Evolutionary conservation across 2,797 vertebrate genomes (phyloP).

Genomic region (Thamnophis elegans): DNA sequence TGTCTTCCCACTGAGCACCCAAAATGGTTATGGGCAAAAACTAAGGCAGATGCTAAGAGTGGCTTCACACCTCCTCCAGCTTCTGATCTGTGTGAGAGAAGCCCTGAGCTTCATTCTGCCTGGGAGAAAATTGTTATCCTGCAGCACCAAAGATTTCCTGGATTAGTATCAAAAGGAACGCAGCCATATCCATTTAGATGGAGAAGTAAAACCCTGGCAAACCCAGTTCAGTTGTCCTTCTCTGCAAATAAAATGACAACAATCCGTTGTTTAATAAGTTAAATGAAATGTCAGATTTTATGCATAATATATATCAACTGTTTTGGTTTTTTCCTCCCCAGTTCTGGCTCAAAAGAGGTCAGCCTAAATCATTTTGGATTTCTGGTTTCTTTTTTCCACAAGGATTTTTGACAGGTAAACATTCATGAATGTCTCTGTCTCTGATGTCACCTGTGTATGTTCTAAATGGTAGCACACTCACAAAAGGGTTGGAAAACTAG

Average conservation of each 20-base stretch:
- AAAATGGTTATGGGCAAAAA: background rate
- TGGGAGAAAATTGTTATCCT: background rate
- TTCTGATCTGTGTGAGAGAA: background rate
- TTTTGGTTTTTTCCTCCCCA: constrained; percentile 35
- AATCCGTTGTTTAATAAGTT: background rate
- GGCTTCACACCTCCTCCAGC: background rate
- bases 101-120: background rate
- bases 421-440: background rate
- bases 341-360: constrained; percentile 76
- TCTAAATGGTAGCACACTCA: background rate
- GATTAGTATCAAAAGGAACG: background rate
- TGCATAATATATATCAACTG: background rate
- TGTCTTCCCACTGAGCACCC: background rate
- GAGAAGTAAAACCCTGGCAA: background rate
- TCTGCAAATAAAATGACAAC: background rate
- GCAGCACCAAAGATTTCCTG: background rate
- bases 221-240: background rate
- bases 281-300: background rate
- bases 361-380: constrained; percentile 83
- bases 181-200: background rate
- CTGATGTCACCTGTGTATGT: background rate
- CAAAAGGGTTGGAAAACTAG: background rate
- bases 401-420: constrained; percentile 82
- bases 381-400: constrained; percentile 82
- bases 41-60: background rate